These are phyloP conservation scores for Leptodactylus fuscus DNA, from an alignment of 2,113 vertebrate species.

Conservation along the genomic window DNA sequence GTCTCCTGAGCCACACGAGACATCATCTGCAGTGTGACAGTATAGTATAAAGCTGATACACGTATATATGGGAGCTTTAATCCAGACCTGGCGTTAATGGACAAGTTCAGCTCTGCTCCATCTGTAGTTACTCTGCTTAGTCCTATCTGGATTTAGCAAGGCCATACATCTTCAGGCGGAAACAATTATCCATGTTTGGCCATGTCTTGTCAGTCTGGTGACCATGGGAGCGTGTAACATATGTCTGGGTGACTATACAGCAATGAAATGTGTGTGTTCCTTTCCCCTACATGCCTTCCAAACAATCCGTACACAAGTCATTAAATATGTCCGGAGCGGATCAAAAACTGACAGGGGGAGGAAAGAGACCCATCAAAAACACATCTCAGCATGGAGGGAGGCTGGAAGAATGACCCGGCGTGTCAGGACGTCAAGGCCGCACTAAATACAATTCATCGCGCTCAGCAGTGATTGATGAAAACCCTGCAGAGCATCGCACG, in stretches of 20 bases:
- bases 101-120: not conserved
- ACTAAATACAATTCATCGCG: not conserved
- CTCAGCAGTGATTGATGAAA: not conserved
- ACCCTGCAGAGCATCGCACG: not conserved
- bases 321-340: too few species aligned
- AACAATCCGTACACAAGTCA: not conserved
- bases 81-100: not conserved
- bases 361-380: not conserved
- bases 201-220: not conserved
- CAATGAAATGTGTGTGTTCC: not conserved
- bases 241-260: not conserved
- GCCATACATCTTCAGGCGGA: not conserved
- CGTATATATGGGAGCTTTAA: too few species aligned
- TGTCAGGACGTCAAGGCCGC: conserved; percentile 6
- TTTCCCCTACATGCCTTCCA: not conserved
- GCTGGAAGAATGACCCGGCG: not conserved
- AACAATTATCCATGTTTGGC: not conserved
- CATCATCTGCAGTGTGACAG: too few species aligned
- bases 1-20: too few species aligned
- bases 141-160: too few species aligned
- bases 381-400: not conserved
- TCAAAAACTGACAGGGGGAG: not conserved
- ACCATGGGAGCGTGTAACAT: conserved; percentile 8
- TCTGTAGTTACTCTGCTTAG: not conserved
- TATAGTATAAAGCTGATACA: too few species aligned